A percentile compares a stretch with the other conserved stretches of the same genome.
Conservation (phyloP, 2,113 vertebrate species). For the Rhagologus leucostigma region DNA sequence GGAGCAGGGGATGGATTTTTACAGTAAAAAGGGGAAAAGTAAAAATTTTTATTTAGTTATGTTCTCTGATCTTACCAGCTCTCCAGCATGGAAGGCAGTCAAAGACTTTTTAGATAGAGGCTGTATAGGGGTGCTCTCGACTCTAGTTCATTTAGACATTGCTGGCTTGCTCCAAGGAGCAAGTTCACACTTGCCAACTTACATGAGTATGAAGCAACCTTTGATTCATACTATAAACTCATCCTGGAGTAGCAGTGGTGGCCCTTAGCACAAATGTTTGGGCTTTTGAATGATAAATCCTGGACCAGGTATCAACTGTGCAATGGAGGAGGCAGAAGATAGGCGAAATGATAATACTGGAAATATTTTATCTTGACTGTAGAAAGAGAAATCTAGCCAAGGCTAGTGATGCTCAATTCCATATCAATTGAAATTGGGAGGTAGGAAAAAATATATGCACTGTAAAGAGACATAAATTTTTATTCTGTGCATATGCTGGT, state of each 20-base stretch:
- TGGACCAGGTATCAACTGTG: background rate
- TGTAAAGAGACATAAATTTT: background rate
- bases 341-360: background rate
- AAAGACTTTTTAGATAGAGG: background rate
- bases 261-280: background rate
- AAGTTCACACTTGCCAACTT: background rate
- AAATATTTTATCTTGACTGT: background rate
- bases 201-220: background rate
- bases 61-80: background rate
- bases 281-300: background rate
- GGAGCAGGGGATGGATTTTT: background rate
- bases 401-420: background rate
- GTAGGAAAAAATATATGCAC: background rate
- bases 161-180: background rate
- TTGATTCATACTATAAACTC: background rate
- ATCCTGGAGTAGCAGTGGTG: background rate
- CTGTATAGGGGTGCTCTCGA: background rate
- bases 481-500: background rate
- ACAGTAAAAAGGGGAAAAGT: background rate
- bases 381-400: background rate
- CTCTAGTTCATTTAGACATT: background rate
- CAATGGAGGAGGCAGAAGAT: background rate
- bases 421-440: background rate
- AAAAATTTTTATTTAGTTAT: background rate
- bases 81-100: background rate